Evolutionary conservation across 2,113 vertebrate species (phyloP), one percentile per base, ranked within the genome.

Genomic region (Polypterus bichir): DNA sequence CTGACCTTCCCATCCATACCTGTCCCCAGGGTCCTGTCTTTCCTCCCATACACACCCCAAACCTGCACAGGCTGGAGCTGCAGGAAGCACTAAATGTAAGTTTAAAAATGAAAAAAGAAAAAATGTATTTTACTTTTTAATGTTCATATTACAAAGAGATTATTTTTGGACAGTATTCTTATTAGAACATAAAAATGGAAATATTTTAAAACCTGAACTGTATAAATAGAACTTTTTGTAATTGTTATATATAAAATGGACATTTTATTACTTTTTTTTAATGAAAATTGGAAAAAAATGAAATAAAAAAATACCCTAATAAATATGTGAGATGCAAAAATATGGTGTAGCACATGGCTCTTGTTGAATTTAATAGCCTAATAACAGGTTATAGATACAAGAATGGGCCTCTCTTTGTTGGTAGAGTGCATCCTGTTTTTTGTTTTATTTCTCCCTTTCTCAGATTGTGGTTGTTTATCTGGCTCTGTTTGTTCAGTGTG

Each of bases 151-250:
- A 57, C 27, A 57, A 57, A 84, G 70, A 88, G 81, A 91, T 88
- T 93, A 95, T 98, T 96, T 88, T 98, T 92, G 86, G 86, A 87
- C 88, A 81, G 79, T 89, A 87, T 92, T 91, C 85, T 89, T 91
- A 89, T 87, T 82, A 89, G 88, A 94, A 85, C 87, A 84, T 78
- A 76, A 77, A 84, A 89, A 87, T 83, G 82, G 79, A 79, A 79
- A 76, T 89, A 93, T 93, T 91, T 93, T 94, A 79, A 82, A 73
- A 70, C 49, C 75, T 79, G 76, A 74, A 81, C 88, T 89, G 78
- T 88, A 83, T 87, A 87, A 87, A 86, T 76, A 70, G 77, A 77
- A 80, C 73, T 74, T 83, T 95, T 93, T 92, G 78, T 83, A 90
- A 78, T 82, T 81, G 82, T 82, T 86, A 82, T 87, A 83, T 90